A percentile compares a stretch with the other conserved stretches of the same genome.
Conservation (phyloP, 2,797 vertebrate species). For the Diceros bicornis region DNA sequence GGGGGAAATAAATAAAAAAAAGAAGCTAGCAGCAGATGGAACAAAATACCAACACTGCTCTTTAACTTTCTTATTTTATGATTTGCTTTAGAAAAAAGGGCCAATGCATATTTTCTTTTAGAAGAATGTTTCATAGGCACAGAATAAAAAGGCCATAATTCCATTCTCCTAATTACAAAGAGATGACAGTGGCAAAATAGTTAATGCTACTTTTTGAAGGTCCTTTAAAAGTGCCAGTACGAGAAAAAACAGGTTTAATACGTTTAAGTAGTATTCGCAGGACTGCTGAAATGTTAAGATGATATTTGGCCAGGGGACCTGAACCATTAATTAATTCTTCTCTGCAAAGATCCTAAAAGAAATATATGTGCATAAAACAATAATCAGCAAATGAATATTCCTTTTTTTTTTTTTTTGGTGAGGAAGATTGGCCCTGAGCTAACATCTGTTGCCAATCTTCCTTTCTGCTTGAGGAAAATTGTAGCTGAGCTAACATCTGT, state of each 20-base stretch:
- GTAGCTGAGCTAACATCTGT: no score
- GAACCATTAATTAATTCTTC: neutral
- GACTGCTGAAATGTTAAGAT: neutral
- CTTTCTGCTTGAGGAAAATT: no score
- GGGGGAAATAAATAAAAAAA: neutral
- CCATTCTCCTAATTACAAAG: neutral
- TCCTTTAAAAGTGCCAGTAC: neutral
- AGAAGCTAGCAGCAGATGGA: neutral
- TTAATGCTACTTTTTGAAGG: neutral
- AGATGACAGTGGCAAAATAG: neutral
- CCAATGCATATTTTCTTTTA: neutral
- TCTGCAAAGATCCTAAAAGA: neutral
- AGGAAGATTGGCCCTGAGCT: no score
- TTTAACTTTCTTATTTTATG: neutral
- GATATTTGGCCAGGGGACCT: neutral
- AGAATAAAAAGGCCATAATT: neutral
- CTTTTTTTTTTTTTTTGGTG: neutral
- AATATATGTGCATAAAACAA: neutral
- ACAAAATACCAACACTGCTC: neutral
- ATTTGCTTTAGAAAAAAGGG: neutral
- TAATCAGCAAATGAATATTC: neutral
- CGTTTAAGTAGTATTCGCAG: neutral
- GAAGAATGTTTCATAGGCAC: neutral
- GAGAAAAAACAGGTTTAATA: conserved; percentile 11
- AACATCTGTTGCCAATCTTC: no score